phyloP scores from a whole-genome alignment of 1,140 invertebrate genomes.

The Drosophila pectinifera region DNA sequence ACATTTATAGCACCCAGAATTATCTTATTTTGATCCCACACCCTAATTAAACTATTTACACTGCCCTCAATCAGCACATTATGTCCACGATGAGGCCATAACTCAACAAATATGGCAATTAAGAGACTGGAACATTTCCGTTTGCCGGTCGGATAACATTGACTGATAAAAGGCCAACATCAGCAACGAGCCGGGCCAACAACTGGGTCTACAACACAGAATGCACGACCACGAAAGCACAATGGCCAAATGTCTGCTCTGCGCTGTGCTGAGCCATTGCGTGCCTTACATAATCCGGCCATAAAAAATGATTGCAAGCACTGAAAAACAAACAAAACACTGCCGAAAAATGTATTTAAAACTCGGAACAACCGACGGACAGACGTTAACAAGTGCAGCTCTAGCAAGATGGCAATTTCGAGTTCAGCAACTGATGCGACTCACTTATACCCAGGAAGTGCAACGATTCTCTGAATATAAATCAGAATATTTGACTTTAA shows the following conservation, averaged over 20 bases:
- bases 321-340: conserved; percentile 24
- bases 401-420: conserved; percentile 35
- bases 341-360: conserved; percentile 46
- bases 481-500: background rate
- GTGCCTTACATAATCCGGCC: conserved; percentile 52
- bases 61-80: conserved; percentile 22
- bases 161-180: conserved; percentile 60
- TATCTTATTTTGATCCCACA: conserved; percentile 1
- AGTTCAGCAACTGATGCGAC: background rate
- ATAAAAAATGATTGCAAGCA: conserved; percentile 40
- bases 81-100: conserved; percentile 22
- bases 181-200: conserved; percentile 21
- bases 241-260: conserved; percentile 48
- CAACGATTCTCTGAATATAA: background rate
- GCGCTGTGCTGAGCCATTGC: conserved; percentile 37
- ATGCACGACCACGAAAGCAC: conserved; percentile 27
- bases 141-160: conserved; percentile 66
- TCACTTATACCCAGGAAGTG: conserved; percentile 11
- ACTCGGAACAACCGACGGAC: conserved; percentile 24
- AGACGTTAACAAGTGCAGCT: conserved; percentile 50
- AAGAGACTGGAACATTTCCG: conserved; percentile 63
- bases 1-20: conserved; percentile 12
- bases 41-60: conserved; percentile 5
- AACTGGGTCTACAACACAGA: conserved; percentile 21
- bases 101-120: conserved; percentile 40